Base-by-base conservation (phyloP, 2,888 invertebrate genomes). In the Germaria angustata region DNA sequence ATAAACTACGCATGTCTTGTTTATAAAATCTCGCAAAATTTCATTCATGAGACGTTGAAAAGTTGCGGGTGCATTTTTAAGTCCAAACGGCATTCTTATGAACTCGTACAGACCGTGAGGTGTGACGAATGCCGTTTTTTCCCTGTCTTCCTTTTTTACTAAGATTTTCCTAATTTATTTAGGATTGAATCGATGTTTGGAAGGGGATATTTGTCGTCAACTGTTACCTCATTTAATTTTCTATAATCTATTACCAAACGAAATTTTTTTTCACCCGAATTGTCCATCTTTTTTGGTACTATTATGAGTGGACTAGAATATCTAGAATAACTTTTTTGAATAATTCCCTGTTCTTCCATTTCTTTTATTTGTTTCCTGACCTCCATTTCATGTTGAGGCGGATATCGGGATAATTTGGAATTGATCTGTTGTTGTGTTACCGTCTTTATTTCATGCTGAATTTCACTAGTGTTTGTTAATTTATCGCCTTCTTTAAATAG, bases 371-470 rank as follows among this genome's bases (percentile, higher is more conserved):
- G 73, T 36, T 22, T 73, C 20, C 71, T 46, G 2, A 68, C 78
- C 20, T 81, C 49, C 9, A 2, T 39, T 17, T 79, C 65, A 59
- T 82, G 73, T 61, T 82, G 75, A 1, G 65, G 75, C 1, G 75
- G 69, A 11, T 80, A 83, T 20, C 75, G 49, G 17, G 79, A 79
- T 55, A 83, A 39, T 61, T 76, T 76, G 0, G 57, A 66, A 20
- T 79, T 78, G 2, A 75, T 78, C n/a, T 82, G 39, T 36, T 82
- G 17, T 0, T 72, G 9, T 0, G 46, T 79, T 13, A 41, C 51
- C 9, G 72, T 59, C 24, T 11, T 59, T 7, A 61, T 72, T 28
- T 72, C 51, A 72, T 72, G 61, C 13, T 72, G 32, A 15, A 59
- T 71, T 22, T 36, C 36, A 2, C 11, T 71, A 5, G 66, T 66